Evolutionary conservation across 2,113 vertebrate genomes (phyloP).

Genomic region (Pangasianodon gigas): DNA sequence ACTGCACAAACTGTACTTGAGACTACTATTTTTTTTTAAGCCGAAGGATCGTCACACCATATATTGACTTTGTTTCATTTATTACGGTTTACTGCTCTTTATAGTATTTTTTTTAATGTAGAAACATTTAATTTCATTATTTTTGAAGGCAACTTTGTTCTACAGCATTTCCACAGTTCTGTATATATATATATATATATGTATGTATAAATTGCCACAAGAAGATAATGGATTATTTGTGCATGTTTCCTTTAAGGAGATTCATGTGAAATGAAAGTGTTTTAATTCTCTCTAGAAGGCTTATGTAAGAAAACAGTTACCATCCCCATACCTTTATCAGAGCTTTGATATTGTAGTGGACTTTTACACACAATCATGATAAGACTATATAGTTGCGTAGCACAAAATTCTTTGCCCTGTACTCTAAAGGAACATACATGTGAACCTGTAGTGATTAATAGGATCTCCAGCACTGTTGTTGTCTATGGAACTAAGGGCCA

Average conservation of each 20-base stretch:
- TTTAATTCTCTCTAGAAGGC: neutral
- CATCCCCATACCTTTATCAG: constrained; percentile 30
- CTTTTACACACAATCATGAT: constrained; percentile 40
- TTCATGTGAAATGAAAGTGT: constrained; percentile 5
- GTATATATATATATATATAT: too few species aligned
- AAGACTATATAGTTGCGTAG: neutral
- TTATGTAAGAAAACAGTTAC: constrained; percentile 22
- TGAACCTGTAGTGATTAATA: neutral
- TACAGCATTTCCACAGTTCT: too few species aligned
- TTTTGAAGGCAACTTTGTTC: too few species aligned
- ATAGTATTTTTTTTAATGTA: too few species aligned
- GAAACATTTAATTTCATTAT: too few species aligned
- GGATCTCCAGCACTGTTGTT: neutral
- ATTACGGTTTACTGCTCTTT: too few species aligned
- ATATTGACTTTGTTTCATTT: too few species aligned
- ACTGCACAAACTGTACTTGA: too few species aligned
- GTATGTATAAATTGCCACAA: too few species aligned
- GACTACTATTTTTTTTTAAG: too few species aligned
- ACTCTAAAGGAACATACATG: neutral
- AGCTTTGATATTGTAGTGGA: constrained; percentile 30
- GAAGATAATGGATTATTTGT: neutral
- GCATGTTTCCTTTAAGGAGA: neutral
- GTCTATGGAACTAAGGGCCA: neutral
- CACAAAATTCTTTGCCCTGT: neutral
- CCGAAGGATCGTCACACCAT: too few species aligned